Evolutionary conservation across 2,797 vertebrate genomes (phyloP), one percentile per base, ranked within the genome.

Genomic region (Macropodus opercularis): DNA sequence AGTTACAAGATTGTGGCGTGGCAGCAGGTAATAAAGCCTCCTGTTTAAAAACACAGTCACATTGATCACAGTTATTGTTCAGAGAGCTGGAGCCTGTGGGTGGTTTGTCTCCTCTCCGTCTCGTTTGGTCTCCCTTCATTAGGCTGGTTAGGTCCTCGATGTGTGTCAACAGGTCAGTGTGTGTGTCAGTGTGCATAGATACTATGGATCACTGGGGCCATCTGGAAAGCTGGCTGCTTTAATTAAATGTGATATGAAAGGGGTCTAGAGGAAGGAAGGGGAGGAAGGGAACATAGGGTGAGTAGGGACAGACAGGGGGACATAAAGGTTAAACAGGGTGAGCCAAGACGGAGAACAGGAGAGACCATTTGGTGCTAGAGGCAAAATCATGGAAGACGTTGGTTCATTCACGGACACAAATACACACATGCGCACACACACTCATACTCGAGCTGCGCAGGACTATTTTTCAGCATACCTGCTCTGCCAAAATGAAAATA

Each of bases 231-330:
- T 79, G 56, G 79, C 58, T 80, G 72, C 24, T 74, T 69, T 87
- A 88, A 89, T 90, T 89, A 85, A 75, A 84, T 89, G 71, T 72
- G 58, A 80, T 85, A 73, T 79, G 63, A 81, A 66, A 32, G 39
- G 42, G 62, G 51, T 31, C 59, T 24, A 48, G 22, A 58, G 36
- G 24, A 41, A 43, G 22, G 42, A 40, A 40, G 44, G 47, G 43
- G 66, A 18, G 57, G 57, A 46, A 12, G 42, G 39, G 21, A 66
- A 29, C 9, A 56, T 5, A 49, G 61, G 27, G 34, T 40, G 50
- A 29, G 29, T 36, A 64, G 44, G 11, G 11, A 18, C 39, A 13
- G 18, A 43, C 22, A 32, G n/a, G 8, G n/a, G 22, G 27, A 62
- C 40, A 62, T 19, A 36, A 51, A 39, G 31, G 43, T 34, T 59